phyloP scores from a whole-genome alignment of 92 coral and sea anemone species.

The Zoanthus gigantus region DNA sequence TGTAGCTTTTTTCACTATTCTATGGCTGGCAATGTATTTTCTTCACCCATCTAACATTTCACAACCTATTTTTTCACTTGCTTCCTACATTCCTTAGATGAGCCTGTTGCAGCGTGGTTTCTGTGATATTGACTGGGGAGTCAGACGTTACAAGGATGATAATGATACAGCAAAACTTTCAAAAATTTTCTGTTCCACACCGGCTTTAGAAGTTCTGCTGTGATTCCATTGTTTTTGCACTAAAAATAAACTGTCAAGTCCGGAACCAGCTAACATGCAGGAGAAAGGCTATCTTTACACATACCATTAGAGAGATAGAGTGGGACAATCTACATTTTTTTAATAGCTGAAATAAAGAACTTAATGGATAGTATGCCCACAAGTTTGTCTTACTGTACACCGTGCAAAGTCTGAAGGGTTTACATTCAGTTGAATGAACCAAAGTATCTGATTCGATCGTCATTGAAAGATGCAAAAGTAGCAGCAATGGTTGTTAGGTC shows the following conservation, averaged over 20 bases:
- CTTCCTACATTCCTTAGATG: not conserved
- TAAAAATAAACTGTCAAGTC: not conserved
- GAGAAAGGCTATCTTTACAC: not conserved
- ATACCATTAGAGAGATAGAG: not conserved
- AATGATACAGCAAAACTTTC: not conserved
- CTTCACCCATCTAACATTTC: not conserved
- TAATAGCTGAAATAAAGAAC: not conserved
- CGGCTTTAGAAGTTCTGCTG: not conserved
- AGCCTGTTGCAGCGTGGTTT: not conserved
- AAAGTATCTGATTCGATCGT: not conserved
- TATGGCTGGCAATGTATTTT: not conserved
- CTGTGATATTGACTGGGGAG: conserved; percentile 8
- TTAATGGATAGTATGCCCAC: not conserved
- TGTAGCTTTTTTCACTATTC: not conserved
- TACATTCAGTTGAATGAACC: not conserved
- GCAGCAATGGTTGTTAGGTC: not conserved
- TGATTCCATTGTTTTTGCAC: not conserved
- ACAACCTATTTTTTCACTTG: not conserved
- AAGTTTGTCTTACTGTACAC: not conserved
- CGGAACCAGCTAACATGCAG: not conserved
- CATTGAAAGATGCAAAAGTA: not conserved
- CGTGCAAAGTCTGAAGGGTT: not conserved
- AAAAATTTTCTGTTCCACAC: not conserved
- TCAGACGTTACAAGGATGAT: not conserved
- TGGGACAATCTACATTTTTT: not conserved